These are phyloP conservation scores for Manis crassicaudata DNA, from an alignment of 2,797 vertebrate genomes.

Conservation along the genomic window DNA sequence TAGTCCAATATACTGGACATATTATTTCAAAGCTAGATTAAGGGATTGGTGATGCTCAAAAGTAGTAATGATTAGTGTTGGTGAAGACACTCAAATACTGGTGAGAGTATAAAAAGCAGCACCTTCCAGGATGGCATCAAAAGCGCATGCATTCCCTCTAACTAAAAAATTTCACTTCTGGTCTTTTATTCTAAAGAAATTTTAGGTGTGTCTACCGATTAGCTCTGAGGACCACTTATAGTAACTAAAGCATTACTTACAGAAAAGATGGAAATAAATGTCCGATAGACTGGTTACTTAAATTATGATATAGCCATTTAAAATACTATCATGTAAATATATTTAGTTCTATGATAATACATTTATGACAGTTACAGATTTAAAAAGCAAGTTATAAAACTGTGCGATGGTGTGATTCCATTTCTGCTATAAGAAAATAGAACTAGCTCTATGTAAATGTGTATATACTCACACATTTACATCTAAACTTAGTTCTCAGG, in stretches of 20 bases:
- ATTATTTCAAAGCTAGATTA: background rate
- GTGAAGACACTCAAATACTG: background rate
- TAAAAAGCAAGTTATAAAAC: background rate
- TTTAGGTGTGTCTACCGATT: background rate
- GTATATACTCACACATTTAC: background rate
- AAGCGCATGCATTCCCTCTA: background rate
- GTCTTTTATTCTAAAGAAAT: slow-evolving; percentile 4
- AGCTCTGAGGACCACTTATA: background rate
- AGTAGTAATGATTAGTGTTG: background rate
- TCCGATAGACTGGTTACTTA: background rate
- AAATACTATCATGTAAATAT: background rate
- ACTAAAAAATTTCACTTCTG: background rate
- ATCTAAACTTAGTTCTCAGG: slow-evolving; percentile 9
- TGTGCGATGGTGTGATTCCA: background rate
- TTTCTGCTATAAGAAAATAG: background rate
- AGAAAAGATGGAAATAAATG: background rate
- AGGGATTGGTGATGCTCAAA: background rate
- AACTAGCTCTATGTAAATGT: background rate
- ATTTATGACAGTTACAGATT: background rate
- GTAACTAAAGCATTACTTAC: background rate
- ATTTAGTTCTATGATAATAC: background rate
- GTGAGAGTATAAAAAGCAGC: background rate
- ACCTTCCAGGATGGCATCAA: background rate
- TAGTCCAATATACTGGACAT: background rate
- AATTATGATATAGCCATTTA: background rate